Evolutionary conservation across 37 sponge, comb jelly and placozoan species (phyloP).

Genomic region (Ianthella basta): DNA sequence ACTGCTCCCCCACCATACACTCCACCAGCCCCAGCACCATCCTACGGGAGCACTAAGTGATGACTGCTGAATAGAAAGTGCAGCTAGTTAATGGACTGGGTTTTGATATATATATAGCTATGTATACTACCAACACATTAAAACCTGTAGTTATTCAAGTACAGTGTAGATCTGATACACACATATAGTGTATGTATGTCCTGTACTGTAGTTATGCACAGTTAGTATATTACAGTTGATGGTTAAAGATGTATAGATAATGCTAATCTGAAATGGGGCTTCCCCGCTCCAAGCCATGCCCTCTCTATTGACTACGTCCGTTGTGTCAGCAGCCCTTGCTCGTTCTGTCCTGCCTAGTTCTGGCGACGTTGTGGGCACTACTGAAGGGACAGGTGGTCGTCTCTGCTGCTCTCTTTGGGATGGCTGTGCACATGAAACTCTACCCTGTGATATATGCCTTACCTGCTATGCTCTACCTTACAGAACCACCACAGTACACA

Average conservation of each 20-base stretch:
- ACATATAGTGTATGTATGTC: too few relatives aligned
- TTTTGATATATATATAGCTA: too few relatives aligned
- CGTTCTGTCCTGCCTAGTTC: constrained; percentile 78
- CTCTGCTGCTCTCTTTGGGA: constrained; percentile 69
- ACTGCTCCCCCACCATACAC: not conserved
- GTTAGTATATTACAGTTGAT: too few relatives aligned
- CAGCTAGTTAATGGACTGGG: too few relatives aligned
- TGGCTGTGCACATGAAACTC: constrained; percentile 93
- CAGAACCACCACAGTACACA: constrained; percentile 22
- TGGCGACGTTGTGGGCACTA: constrained; percentile 58
- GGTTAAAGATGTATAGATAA: too few relatives aligned
- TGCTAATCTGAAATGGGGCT: too few relatives aligned
- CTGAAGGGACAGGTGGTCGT: constrained; percentile 27
- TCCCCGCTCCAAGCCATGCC: too few relatives aligned
- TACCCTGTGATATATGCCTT: constrained; percentile 93
- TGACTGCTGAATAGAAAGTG: not conserved
- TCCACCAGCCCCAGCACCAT: not conserved
- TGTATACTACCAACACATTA: not conserved
- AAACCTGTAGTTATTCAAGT: not conserved
- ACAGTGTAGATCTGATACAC: too few relatives aligned
- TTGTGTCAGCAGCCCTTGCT: too few relatives aligned
- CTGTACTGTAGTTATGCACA: too few relatives aligned
- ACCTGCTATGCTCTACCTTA: constrained; percentile 68
- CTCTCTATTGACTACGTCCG: too few relatives aligned
- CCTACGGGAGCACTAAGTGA: not conserved